Evolutionary conservation across 1,140 invertebrate species (phyloP), one percentile per base, ranked within the genome.

Genomic region (Camponotus pennsylvanicus): DNA sequence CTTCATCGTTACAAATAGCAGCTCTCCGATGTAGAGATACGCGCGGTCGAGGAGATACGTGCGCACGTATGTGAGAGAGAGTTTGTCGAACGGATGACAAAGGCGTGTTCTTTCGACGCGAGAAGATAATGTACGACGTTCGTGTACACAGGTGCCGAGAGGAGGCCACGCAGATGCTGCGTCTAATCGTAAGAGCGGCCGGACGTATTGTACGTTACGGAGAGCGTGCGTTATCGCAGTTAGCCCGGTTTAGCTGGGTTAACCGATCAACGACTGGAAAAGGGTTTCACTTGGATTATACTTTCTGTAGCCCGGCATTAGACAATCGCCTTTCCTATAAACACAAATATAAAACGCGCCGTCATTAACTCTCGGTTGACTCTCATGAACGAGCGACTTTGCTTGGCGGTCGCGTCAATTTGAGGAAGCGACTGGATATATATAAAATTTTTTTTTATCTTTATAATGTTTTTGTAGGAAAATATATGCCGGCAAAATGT

Each of bases 81-180:
- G 88, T 89, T 87, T 90, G 91, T 90, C 89, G 82, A 90, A 87
- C 88, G 90, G 88, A 91, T 91, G 91, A 93, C 91, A 93, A 93
- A 92, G 91, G 90, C 86, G 92, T 92, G 89, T 91, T 90, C 91
- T 92, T 93, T 92, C 83, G 69, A 79, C 63, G 63, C 40, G 66
- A 86, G 88, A 92, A 91, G 92, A 94, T 93, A 93, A 94, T 92
- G 73, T 27, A 27, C 88, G 85, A 52, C 85, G 85, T 92, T 86
- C 92, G 93, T 94, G 92, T 94, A 94, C 93, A 94, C 93, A 94
- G 93, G 93, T 94, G 94, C 91, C 85, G 70, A 77, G 76, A 91
- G 86, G 78, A 88, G 88, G 85, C 69, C 70, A 82, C 91, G 90
- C 93, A 94, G 93, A 94, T 94, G 94, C 94, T 94, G 94, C 77